Base-by-base conservation (phyloP, 1,140 invertebrate species). In the Drosophila kanapiae region DNA sequence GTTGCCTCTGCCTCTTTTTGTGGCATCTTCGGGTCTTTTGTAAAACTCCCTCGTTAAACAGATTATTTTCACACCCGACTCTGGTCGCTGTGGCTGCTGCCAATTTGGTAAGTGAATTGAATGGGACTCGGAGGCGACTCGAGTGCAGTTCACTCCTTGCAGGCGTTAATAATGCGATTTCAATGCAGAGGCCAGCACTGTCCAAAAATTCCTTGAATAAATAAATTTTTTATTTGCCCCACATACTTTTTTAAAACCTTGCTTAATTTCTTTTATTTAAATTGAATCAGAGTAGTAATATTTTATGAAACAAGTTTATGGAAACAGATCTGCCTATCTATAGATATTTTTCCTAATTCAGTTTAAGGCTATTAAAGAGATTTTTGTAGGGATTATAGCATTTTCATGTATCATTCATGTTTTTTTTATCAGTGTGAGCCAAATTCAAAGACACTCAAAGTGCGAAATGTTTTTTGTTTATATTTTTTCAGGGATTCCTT, bases 131-230 rank as follows among this genome's bases (percentile, higher is more conserved):
- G 23, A 42, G 57, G 65, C 35, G 57, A 7, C 67, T 37, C 47
- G 18, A 65, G 27, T 61, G 56, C 27, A 37, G 43, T 40, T 57
- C 48, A 47, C 45, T 51, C 54, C 51, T 59, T 48, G 74, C 84
- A 88, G 85, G 85, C 85, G 85, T 90, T 90, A 90, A 90, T 90
- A 90, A 90, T 90, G 85, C 78, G 82, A 90, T 90, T 90, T 91
- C 86, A 90, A 82, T 90, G 85, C 85, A 82, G 54, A 71, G 69
- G 62, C 60, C 59, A 63, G 48, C 76, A 63, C 61, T 40, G 64
- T 23, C 23, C 13, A 6, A 40, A 40, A 10, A n/a, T n/a, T n/a
- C n/a, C n/a, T n/a, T n/a, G n/a, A n/a, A n/a, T n/a, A n/a, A n/a
- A n/a, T n/a, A n/a, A n/a, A n/a, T n/a, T n/a, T n/a, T n/a, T n/a